Base-by-base conservation (phyloP, 2,888 invertebrate species). In the Drosophila mettleri region DNA sequence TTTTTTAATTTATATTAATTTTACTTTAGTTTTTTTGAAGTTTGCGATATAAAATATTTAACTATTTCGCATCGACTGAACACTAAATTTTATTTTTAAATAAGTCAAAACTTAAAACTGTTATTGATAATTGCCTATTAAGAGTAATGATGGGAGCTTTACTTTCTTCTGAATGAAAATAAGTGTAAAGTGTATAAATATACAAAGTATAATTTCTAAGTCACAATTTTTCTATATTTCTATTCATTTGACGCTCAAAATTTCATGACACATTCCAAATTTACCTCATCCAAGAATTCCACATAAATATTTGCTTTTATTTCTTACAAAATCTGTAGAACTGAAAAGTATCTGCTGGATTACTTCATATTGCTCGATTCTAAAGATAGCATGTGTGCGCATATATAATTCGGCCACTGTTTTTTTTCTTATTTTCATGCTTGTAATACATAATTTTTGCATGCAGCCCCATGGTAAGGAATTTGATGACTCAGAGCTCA, bases 401-500 rank as follows among this genome's bases (percentile, higher is more conserved):
- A 51, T 49, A 34, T 16, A 51, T 53, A 58, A 45, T 51, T 69
- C 46, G 14, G 41, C 34, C 45, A 29, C 14, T 49, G 31, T 38
- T n/a, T 52, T 27, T 16, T 9, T 10, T 6, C n/a, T 9, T n/a
- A 5, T 22, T 10, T 29, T 27, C 10, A 27, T 41, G 74, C 60
- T 69, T 74, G 66, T 77, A 74, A 78, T 62, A 63, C 31, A 48
- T 61, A 60, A 58, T 74, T 72, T 75, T 72, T 59, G 61, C 62
- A 49, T 60, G 31, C 74, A 74, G 81, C 65, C 65, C 34, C 59
- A 29, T 39, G 59, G 53, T 24, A 1, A 79, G 68, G 76, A 76
- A 81, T 75, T 58, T 53, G 71, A 85, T 83, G 82, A 83, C 62
- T 88, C 88, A 88, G 80, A 55, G 38, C n/a, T 46, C 34, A 43